Conservation (phyloP, 2,888 invertebrate genomes). For the Sipunculus nudus region DNA sequence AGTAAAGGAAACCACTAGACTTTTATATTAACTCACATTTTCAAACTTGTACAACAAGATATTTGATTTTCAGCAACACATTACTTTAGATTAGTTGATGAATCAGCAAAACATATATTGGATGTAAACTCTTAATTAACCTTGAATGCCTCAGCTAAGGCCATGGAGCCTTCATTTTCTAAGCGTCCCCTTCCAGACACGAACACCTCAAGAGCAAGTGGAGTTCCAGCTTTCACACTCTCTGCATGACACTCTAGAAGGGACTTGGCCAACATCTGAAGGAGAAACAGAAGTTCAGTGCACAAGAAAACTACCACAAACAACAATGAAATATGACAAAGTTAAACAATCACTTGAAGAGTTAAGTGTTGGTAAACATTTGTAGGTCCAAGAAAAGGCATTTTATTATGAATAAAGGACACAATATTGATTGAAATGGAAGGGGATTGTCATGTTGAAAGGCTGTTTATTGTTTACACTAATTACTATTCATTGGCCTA, state of each 20-base stretch:
- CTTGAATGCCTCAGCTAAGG: constrained; percentile 83
- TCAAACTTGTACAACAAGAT: no score
- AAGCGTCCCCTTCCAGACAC: constrained; percentile 92
- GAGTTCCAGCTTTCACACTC: constrained; percentile 73
- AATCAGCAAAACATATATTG: no score
- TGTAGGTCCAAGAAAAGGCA: no score
- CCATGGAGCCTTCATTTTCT: constrained; percentile 91
- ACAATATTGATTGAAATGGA: no score
- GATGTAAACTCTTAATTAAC: constrained; percentile 68
- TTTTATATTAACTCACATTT: neutral
- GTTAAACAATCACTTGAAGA: no score
- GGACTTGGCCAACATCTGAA: constrained; percentile 78
- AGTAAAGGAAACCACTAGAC: neutral
- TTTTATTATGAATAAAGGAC: no score
- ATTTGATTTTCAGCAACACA: no score
- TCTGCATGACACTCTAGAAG: constrained; percentile 74
- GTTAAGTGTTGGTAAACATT: neutral
- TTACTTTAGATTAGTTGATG: no score
- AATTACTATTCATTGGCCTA: no score
- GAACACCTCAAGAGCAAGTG: constrained; percentile 82
- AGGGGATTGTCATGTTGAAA: no score
- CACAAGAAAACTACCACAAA: neutral
- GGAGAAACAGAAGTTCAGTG: neutral
- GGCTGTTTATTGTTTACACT: no score
- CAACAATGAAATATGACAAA: no score